These are phyloP conservation scores for Matsumyia berberina DNA, from an alignment of 2,888 invertebrate species.

Conservation along the genomic window DNA sequence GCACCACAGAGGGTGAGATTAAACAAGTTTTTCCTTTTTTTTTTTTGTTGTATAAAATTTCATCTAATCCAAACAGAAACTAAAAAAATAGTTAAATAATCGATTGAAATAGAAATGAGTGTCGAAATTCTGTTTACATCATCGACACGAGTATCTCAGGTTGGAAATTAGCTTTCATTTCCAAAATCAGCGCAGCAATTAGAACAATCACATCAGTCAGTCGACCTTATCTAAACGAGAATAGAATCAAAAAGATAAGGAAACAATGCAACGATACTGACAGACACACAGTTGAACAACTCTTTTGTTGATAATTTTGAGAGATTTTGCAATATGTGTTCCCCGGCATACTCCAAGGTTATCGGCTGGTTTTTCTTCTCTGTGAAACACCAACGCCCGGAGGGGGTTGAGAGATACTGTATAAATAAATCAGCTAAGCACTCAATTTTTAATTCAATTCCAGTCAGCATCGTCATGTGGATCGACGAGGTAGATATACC, in stretches of 20 bases:
- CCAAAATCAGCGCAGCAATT: not conserved
- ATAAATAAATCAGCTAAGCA: slow-evolving; percentile 46
- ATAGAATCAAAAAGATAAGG: slow-evolving; percentile 23
- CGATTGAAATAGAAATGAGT: slow-evolving; percentile 54
- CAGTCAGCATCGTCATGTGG: not conserved
- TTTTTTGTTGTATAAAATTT: not conserved
- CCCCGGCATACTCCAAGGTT: slow-evolving; percentile 19
- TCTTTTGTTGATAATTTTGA: not conserved
- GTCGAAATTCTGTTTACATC: slow-evolving; percentile 24
- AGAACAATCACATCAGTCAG: not conserved
- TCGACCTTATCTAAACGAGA: slow-evolving; percentile 36
- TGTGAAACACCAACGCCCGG: slow-evolving; percentile 24
- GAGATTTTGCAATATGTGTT: not conserved
- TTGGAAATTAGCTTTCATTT: not conserved
- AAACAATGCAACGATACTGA: slow-evolving; percentile 2
- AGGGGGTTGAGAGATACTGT: slow-evolving; percentile 2
- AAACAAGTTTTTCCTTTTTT: slow-evolving; percentile 11
- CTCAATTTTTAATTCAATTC: slow-evolving; percentile 20
- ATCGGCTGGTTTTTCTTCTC: slow-evolving; percentile 4
- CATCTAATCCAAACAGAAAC: not conserved
- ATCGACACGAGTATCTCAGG: not conserved
- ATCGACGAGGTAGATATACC: slow-evolving; percentile 12
- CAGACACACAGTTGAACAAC: slow-evolving; percentile 9
- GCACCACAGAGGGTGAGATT: slow-evolving; percentile 97
- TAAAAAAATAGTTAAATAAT: slow-evolving; percentile 29